Evolutionary conservation across 2,113 vertebrate species (phyloP).

Genomic region (Pungitius pungitius): DNA sequence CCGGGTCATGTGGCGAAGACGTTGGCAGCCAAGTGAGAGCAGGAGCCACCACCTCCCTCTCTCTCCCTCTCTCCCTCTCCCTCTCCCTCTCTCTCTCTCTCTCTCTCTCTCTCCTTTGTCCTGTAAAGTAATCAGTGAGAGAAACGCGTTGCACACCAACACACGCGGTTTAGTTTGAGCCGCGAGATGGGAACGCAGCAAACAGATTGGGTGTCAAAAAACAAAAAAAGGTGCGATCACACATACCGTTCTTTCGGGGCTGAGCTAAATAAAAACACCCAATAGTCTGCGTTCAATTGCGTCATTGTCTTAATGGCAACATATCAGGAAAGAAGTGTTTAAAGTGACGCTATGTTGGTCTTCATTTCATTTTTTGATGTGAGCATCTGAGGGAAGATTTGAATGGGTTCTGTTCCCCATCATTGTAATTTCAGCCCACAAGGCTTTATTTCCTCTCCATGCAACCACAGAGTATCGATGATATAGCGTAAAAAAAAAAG

Average conservation of each 20-base stretch:
- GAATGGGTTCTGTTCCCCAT: background rate
- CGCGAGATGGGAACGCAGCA: background rate
- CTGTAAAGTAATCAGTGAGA: conserved; percentile 39
- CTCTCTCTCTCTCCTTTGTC: background rate
- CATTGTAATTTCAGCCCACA: background rate
- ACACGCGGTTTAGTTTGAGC: conserved; percentile 8
- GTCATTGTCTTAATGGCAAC: background rate
- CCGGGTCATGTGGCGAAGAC: conserved; percentile 48
- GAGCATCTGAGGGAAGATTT: background rate
- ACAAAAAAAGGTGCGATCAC: conserved; percentile 8
- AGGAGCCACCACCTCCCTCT: conserved; percentile 21
- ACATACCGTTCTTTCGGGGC: background rate
- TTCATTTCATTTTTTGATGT: too few species aligned
- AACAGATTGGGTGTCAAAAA: conserved; percentile 21
- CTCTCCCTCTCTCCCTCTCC: background rate
- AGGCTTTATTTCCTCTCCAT: background rate
- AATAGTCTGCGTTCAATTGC: background rate
- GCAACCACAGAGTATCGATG: background rate
- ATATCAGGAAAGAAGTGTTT: background rate
- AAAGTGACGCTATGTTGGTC: too few species aligned
- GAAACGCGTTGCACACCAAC: background rate
- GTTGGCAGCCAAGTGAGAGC: conserved; percentile 33
- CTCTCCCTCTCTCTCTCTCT: conserved; percentile 8
- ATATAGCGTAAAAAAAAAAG: too few species aligned
- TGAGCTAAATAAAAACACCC: background rate